Conservation (phyloP, 1,140 invertebrate genomes). For the Drosophila persimilis region DNA sequence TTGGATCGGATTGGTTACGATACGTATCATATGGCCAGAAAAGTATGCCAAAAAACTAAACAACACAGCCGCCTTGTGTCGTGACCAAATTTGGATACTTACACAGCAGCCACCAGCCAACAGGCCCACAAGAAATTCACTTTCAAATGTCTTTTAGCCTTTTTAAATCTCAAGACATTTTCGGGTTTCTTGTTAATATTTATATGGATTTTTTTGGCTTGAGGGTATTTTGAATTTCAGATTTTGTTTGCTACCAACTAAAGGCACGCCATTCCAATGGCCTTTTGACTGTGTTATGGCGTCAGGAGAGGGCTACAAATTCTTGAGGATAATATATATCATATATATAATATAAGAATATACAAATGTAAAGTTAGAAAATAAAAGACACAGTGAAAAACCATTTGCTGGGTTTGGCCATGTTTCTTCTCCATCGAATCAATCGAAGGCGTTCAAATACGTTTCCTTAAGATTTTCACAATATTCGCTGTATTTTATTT, state of each 20-base stretch:
- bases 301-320: too few relatives aligned
- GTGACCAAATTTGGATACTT: constrained; percentile 67
- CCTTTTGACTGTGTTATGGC: too few relatives aligned
- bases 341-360: too few relatives aligned
- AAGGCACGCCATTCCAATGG: too few relatives aligned
- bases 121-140: constrained; percentile 51
- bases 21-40: constrained; percentile 19
- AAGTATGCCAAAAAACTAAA: constrained; percentile 28
- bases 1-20: constrained; percentile 5
- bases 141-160: constrained; percentile 57
- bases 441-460: too few relatives aligned
- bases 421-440: too few relatives aligned
- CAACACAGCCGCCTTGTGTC: constrained; percentile 35
- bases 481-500: too few relatives aligned
- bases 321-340: too few relatives aligned
- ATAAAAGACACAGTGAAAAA: too few relatives aligned
- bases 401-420: too few relatives aligned
- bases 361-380: too few relatives aligned
- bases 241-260: background rate
- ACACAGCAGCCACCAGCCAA: constrained; percentile 36
- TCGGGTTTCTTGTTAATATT: constrained; percentile 28
- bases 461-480: too few relatives aligned
- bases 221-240: background rate
- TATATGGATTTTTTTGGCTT: background rate
- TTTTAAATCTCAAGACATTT: constrained; percentile 28